Evolutionary conservation across 2,888 invertebrate species (phyloP), one percentile per base, ranked within the genome.

Genomic region (Xestoiulus laeticollis): DNA sequence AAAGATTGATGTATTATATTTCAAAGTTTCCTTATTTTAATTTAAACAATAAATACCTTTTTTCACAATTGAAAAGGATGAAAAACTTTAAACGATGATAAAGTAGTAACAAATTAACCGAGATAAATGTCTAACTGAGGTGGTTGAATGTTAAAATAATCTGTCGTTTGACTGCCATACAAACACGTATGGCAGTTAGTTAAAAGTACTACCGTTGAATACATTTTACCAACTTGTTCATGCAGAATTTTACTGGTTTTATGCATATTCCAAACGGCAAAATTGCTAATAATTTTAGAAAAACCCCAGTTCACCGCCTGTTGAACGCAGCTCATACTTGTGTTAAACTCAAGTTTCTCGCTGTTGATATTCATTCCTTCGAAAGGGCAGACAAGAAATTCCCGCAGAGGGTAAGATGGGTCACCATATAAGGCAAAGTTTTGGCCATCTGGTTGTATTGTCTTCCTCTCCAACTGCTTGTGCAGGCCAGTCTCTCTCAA

Each of bases 181-280:
- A 90, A 26, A 59, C 89, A 90, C 1, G 90, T 90, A 78, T 90
- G 89, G 85, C 82, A 84, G 48, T 90, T 90, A 3, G 89, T 89
- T 19, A 90, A 84, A 8, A 90, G 33, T 38, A 85, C 86, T 8
- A 85, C 89, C 14, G 90, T 89, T 19, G 83, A 19, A 87, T 89
- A 90, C 26, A 88, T 88, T 59, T 88, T 89, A 6, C 88, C 89
- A 43, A 90, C 86, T 4, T 90, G 89, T 85, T 90, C 90, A 14
- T 90, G 44, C 32, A 87, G 89, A 12, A 88, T 30, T 68, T 88
- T 89, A 68, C 88, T 89, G 84, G 89, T 89, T 83, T 89, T 89
- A 44, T 87, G 88, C 68, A 88, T 90, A 48, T 90, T 89, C 0
- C 85, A 6, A 68, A 90, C 90, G 1, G 89, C 89, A 38, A 87